Evolutionary conservation across 2,888 invertebrate species (phyloP).

Genomic region (Melangyna quadrimaculata): DNA sequence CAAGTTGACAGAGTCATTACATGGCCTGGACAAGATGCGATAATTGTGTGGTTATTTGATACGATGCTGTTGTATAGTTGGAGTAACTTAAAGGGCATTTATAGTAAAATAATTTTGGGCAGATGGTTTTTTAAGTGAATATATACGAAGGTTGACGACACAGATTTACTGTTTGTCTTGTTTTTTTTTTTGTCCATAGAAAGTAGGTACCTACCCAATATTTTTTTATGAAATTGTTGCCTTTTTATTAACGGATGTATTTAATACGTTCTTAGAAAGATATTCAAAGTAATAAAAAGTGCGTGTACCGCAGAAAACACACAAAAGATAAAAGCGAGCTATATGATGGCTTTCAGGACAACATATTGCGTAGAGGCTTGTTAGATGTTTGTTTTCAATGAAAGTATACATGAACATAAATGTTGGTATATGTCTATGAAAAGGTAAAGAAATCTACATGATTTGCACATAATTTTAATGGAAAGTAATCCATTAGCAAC

Average conservation of each 20-base stretch:
- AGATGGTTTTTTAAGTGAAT: constrained; percentile 12
- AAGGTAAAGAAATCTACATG: neutral
- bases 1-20: constrained; percentile 30
- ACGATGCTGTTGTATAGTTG: neutral
- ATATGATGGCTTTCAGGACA: constrained; percentile 5
- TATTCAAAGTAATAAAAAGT: neutral
- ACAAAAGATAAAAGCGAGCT: neutral
- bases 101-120: neutral
- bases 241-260: neutral
- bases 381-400: neutral
- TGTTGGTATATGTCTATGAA: neutral
- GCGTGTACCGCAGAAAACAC: neutral
- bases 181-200: neutral
- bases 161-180: neutral
- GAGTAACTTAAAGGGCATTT: constrained; percentile 37
- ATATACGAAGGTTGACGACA: no score
- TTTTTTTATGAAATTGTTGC: neutral
- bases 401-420: neutral
- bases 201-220: no score
- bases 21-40: constrained; percentile 37
- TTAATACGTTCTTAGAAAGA: neutral
- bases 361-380: neutral
- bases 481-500: constrained; percentile 5
- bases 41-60: constrained; percentile 57
- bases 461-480: neutral